A percentile compares a stretch with the other conserved stretches of the same genome.
Conservation (phyloP, 2,797 vertebrate genomes). For the Dromococcyx pavoninus region DNA sequence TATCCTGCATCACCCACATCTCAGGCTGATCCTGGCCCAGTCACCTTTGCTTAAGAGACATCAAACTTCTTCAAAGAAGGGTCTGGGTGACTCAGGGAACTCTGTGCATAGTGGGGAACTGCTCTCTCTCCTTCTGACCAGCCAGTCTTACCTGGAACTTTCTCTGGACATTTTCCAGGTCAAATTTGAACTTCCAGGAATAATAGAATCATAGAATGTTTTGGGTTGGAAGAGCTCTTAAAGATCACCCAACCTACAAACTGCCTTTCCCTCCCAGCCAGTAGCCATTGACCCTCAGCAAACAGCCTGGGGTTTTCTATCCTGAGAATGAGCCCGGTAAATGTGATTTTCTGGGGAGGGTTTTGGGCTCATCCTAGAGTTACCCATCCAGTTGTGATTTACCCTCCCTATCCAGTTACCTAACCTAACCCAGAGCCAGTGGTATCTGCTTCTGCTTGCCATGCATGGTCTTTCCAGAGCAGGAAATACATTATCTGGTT, state of each 20-base stretch:
- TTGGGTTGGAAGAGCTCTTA: too few species aligned
- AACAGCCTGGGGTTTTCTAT: not conserved
- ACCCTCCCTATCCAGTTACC: not conserved
- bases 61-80: not conserved
- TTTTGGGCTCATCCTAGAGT: not conserved
- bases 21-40: not conserved
- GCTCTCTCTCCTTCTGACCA: not conserved
- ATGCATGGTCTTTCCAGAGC: not conserved
- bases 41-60: not conserved
- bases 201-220: too few species aligned
- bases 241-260: not conserved
- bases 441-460: not conserved
- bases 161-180: not conserved
- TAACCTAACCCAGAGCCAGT: not conserved
- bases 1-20: accelerated
- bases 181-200: not conserved
- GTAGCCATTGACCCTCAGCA: not conserved
- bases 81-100: not conserved
- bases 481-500: not conserved
- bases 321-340: not conserved
- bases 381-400: not conserved
- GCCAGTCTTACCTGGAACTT: not conserved
- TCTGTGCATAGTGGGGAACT: not conserved
- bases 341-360: not conserved
- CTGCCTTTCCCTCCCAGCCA: not conserved